These are phyloP conservation scores for Hermaeophaga mercurialis DNA, from an alignment of 2,888 invertebrate species.

Conservation along the genomic window DNA sequence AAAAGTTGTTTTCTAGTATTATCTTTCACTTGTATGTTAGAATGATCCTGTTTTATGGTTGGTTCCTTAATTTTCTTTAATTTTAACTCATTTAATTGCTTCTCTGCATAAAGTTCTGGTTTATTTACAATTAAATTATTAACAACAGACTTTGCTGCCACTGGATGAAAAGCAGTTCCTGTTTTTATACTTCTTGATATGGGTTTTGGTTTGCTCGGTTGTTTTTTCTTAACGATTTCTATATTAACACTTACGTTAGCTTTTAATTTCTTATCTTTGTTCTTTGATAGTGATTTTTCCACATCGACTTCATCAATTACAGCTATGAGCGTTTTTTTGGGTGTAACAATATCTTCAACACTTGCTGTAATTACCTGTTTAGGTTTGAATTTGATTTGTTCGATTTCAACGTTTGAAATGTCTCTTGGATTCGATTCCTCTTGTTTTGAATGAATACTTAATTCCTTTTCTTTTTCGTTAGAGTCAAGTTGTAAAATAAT, in stretches of 20 bases:
- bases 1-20: too few species aligned
- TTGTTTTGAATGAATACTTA: too few species aligned
- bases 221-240: slow-evolving; percentile 26
- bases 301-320: slow-evolving; percentile 64
- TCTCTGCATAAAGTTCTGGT: slow-evolving; percentile 18
- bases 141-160: not conserved
- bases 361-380: slow-evolving; percentile 63
- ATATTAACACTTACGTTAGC: slow-evolving; percentile 54
- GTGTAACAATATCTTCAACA: slow-evolving; percentile 59
- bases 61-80: not conserved
- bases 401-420: slow-evolving; percentile 59
- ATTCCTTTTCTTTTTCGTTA: too few species aligned
- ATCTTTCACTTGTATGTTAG: too few species aligned
- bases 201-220: not conserved
- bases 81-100: slow-evolving; percentile 2
- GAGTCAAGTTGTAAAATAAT: too few species aligned
- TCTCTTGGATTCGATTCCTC: slow-evolving; percentile 39
- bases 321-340: slow-evolving; percentile 60
- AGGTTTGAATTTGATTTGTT: slow-evolving; percentile 58
- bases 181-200: slow-evolving; percentile 8
- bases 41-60: too few species aligned
- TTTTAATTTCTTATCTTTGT: slow-evolving; percentile 51
- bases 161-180: slow-evolving; percentile 6
- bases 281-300: slow-evolving; percentile 61
- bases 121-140: slow-evolving; percentile 4